Evolutionary conservation across 2,113 vertebrate genomes (phyloP).

Genomic region (Corvus moneduloides): DNA sequence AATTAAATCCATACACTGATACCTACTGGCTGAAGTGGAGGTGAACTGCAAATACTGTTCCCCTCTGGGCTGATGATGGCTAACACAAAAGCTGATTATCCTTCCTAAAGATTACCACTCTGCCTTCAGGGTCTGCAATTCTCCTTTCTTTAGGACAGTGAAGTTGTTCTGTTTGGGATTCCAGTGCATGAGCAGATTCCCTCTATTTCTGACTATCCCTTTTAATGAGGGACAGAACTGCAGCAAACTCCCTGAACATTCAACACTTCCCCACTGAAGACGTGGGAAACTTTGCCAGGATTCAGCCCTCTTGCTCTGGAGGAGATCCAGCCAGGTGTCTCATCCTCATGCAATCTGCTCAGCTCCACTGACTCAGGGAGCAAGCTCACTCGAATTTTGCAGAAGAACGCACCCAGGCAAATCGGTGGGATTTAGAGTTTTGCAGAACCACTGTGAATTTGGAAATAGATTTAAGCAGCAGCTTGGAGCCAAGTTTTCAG

Average conservation of each 20-base stretch:
- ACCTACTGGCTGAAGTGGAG: background rate
- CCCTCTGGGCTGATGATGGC: background rate
- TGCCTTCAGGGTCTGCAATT: background rate
- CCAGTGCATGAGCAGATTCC: background rate
- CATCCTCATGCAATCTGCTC: background rate
- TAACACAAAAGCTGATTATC: background rate
- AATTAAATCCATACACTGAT: background rate
- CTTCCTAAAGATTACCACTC: background rate
- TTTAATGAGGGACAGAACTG: background rate
- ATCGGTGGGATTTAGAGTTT: background rate
- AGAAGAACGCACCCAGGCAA: background rate
- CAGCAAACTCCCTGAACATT: background rate
- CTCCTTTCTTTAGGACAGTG: background rate
- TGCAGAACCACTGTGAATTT: background rate
- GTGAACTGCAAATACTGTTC: background rate
- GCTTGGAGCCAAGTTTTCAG: background rate
- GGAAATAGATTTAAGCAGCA: background rate
- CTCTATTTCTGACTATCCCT: background rate
- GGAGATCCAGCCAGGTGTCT: background rate
- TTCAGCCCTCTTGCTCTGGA: background rate
- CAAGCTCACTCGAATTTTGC: background rate
- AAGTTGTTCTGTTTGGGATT: background rate
- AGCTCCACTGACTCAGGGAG: background rate
- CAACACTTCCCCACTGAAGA: background rate
- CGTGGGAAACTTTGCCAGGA: background rate